Conservation (phyloP, 1,140 invertebrate species). For the Micrasema longulum region DNA sequence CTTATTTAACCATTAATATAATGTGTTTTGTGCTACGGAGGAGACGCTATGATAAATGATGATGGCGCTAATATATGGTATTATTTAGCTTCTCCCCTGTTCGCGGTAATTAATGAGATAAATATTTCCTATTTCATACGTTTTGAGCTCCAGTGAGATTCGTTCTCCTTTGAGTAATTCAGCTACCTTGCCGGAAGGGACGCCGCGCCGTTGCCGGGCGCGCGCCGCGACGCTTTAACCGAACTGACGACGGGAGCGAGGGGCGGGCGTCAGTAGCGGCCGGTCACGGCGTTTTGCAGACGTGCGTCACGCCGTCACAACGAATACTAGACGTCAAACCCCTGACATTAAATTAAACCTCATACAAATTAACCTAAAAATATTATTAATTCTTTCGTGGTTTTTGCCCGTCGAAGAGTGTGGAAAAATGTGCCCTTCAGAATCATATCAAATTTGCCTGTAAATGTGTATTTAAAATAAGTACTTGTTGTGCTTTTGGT, state of each 20-base stretch:
- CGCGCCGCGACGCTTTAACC: constrained; percentile 29
- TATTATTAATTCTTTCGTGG: too few relatives aligned
- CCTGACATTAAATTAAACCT: constrained; percentile 17
- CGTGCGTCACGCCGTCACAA: constrained; percentile 34
- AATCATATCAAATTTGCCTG: constrained; percentile 40
- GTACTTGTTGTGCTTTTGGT: constrained; percentile 18
- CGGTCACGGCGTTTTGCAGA: constrained; percentile 32
- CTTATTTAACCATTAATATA: too few relatives aligned
- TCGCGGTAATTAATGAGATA: too few relatives aligned
- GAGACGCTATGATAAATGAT: too few relatives aligned
- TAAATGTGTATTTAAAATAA: constrained; percentile 16
- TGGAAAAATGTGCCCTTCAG: constrained; percentile 40
- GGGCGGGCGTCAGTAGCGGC: constrained; percentile 32
- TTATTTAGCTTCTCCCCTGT: too few relatives aligned
- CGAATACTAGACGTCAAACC: constrained; percentile 25
- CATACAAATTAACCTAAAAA: background rate
- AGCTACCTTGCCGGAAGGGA: constrained; percentile 12
- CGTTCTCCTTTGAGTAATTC: background rate
- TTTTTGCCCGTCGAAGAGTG: background rate
- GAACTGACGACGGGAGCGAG: constrained; percentile 8
- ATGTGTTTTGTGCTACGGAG: too few relatives aligned
- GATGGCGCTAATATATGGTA: too few relatives aligned
- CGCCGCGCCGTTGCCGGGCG: constrained; percentile 22
- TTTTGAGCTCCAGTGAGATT: too few relatives aligned
- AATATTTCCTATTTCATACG: too few relatives aligned